These are phyloP conservation scores for Scaptodrosophila lebanonensis DNA, from an alignment of 1,140 invertebrate species.

Conservation along the genomic window DNA sequence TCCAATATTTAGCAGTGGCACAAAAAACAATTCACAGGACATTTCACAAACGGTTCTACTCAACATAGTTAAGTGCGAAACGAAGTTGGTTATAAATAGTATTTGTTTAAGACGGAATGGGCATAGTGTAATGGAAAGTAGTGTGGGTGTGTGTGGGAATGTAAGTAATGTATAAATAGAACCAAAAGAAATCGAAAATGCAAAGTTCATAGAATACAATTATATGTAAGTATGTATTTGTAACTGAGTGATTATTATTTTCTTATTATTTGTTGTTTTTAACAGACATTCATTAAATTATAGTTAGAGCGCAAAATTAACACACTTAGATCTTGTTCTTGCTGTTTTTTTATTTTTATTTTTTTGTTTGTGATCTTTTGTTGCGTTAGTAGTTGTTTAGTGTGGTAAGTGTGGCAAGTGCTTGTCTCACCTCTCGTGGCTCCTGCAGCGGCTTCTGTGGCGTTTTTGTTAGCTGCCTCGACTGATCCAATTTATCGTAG, in stretches of 20 bases:
- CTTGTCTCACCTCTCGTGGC: conserved; percentile 77
- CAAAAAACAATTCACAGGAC: too few relatives aligned
- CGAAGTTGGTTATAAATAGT: too few relatives aligned
- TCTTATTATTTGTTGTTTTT: conserved; percentile 57
- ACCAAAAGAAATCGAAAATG: conserved; percentile 33
- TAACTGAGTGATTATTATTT: conserved; percentile 1
- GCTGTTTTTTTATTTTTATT: conserved; percentile 9
- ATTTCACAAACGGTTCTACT: too few relatives aligned
- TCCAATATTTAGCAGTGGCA: too few relatives aligned
- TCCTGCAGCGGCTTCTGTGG: conserved; percentile 80
- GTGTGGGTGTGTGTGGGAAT: conserved; percentile 31
- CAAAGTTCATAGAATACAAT: conserved; percentile 42
- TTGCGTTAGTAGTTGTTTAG: conserved; percentile 65
- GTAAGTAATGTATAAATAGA: conserved; percentile 57
- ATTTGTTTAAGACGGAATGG: too few relatives aligned
- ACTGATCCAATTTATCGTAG: conserved; percentile 88
- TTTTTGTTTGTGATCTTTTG: conserved; percentile 9
- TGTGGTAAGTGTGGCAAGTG: conserved; percentile 66
- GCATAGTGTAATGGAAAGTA: too few relatives aligned
- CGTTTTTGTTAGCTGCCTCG: conserved; percentile 77
- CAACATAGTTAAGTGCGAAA: too few relatives aligned
- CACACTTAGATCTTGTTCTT: conserved; percentile 42
- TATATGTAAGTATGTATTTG: conserved; percentile 65
- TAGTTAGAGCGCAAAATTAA: too few relatives aligned
- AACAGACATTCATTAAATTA: conserved; percentile 59